Percentiles rank a stretch among this genome's conserved stretches.
These are phyloP conservation scores for Synergus laeviventris DNA, from an alignment of 2,888 invertebrate genomes.

Conservation along the genomic window DNA sequence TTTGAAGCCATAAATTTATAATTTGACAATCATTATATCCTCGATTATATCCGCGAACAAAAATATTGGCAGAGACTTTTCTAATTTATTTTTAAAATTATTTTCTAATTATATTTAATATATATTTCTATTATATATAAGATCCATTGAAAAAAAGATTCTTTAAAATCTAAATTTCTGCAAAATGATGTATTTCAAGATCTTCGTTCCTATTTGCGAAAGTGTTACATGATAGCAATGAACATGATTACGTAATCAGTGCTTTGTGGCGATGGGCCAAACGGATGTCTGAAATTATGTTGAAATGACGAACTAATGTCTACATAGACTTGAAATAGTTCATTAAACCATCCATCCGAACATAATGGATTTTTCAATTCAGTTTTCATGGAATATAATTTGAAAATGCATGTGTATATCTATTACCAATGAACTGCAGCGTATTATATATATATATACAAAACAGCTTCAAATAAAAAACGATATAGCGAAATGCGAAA, in stretches of 20 bases:
- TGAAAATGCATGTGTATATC: neutral
- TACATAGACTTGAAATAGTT: neutral
- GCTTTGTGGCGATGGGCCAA: constrained; percentile 22
- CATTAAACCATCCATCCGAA: neutral
- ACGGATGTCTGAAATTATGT: constrained; percentile 6
- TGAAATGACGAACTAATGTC: neutral
- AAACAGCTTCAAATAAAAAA: no score
- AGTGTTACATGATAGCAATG: neutral
- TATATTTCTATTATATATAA: no score
- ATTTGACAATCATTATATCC: no score
- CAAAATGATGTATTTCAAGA: no score
- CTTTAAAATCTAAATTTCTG: no score
- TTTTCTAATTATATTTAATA: no score
- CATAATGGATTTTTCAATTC: neutral
- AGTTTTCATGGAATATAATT: no score
- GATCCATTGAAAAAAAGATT: neutral
- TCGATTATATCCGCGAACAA: no score
- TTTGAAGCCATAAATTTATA: no score
- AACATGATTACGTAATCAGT: neutral
- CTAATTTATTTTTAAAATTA: no score
- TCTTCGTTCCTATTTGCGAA: neutral
- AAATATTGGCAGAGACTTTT: no score
- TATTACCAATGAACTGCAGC: neutral
- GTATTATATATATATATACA: no score
- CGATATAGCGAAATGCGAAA: constrained; percentile 1